phyloP scores from a whole-genome alignment of 2,797 vertebrate species.

The Chaenodraco wilsoni region DNA sequence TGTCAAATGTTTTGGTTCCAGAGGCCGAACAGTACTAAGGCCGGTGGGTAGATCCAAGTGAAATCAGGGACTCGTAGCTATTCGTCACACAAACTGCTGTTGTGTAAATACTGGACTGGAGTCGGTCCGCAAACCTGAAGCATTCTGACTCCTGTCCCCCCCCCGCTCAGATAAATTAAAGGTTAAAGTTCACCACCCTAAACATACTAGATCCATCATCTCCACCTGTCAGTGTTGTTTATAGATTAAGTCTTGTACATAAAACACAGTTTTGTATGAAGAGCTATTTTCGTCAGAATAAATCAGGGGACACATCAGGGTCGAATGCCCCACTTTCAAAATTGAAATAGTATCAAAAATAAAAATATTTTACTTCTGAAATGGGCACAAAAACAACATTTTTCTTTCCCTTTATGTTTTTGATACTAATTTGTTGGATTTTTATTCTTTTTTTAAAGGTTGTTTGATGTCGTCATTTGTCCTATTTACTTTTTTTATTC shows the following conservation, averaged over 20 bases:
- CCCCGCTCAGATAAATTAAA: conserved; percentile 67
- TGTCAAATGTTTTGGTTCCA: conserved; percentile 56
- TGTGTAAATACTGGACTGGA: conserved; percentile 80
- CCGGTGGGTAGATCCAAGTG: conserved; percentile 76
- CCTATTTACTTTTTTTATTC: conserved; percentile 85
- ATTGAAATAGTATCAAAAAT: conserved; percentile 77
- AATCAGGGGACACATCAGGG: conserved; percentile 92
- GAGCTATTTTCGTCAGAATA: conserved; percentile 98
- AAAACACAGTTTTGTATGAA: conserved; percentile 99
- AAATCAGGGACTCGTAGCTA: conserved; percentile 87
- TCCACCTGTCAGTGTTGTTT: conserved; percentile 86
- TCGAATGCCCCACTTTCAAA: conserved; percentile 89
- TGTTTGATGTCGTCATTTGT: conserved; percentile 84
- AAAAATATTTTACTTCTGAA: conserved; percentile 79
- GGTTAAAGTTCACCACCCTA: conserved; percentile 67
- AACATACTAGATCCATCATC: conserved; percentile 71
- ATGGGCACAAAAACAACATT: conserved; percentile 73
- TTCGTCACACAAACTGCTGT: conserved; percentile 76
- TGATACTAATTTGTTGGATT: conserved; percentile 85
- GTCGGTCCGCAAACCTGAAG: conserved; percentile 69
- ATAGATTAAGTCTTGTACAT: conserved; percentile 95
- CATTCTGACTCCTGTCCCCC: conserved; percentile 65
- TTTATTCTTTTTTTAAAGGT: conserved; percentile 79
- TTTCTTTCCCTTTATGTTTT: conserved; percentile 80
- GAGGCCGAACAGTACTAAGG: conserved; percentile 68